phyloP scores from a whole-genome alignment of 2,797 vertebrate species.

The Smutsia temminckii region DNA sequence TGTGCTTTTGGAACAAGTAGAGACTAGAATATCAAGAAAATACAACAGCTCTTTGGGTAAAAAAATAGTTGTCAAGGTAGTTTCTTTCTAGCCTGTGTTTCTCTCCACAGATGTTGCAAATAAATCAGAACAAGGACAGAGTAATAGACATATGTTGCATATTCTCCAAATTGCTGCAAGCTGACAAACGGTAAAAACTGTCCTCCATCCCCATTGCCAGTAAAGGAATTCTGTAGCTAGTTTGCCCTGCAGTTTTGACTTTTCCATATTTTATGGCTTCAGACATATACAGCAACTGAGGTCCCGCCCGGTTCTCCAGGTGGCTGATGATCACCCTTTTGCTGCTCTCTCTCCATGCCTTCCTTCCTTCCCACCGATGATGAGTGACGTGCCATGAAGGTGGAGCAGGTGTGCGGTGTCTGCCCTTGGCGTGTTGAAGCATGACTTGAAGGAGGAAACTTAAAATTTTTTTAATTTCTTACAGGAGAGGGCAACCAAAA shows the following conservation, averaged over 20 bases:
- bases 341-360: background rate
- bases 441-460: slow-evolving; percentile 57
- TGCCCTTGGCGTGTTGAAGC: slow-evolving; percentile 57
- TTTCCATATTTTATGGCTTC: slow-evolving; percentile 10
- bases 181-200: background rate
- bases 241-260: background rate
- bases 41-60: background rate
- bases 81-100: slow-evolving; percentile 16
- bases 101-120: background rate
- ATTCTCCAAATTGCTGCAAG: slow-evolving; percentile 8
- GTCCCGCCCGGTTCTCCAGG: background rate
- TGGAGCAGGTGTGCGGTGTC: slow-evolving; percentile 38
- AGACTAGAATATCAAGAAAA: slow-evolving; percentile 26
- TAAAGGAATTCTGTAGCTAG: background rate
- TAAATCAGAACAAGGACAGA: background rate
- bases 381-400: slow-evolving; percentile 8
- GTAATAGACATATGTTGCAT: background rate
- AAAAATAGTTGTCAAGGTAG: slow-evolving; percentile 19
- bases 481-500: background rate
- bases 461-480: slow-evolving; percentile 48
- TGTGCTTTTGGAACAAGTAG: slow-evolving; percentile 16
- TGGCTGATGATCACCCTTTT: background rate
- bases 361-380: background rate
- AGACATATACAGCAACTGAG: background rate
- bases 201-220: background rate